Evolutionary conservation across 2,888 invertebrate species (phyloP).

Genomic region (Monoplex corrugatus): DNA sequence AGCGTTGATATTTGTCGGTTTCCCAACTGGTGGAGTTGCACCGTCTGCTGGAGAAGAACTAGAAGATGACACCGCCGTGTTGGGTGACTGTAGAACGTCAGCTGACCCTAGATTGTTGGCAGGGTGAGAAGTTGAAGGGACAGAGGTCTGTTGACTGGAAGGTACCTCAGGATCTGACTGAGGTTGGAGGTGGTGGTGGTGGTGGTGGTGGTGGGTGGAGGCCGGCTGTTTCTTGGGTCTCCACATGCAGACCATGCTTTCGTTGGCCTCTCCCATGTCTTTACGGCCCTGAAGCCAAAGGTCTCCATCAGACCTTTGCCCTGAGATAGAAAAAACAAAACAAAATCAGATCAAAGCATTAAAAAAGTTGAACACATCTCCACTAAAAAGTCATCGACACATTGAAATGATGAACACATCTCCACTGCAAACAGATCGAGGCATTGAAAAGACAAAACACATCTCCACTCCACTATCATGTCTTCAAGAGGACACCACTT

Average conservation of each 20-base stretch:
- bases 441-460: no score
- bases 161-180: constrained; percentile 5
- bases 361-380: no score
- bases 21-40: neutral
- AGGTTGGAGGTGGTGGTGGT: neutral
- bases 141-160: no score
- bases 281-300: constrained; percentile 69
- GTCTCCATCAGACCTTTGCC: constrained; percentile 73
- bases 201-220: neutral
- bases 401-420: no score
- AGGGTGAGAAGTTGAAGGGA: neutral
- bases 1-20: neutral
- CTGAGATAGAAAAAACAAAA: no score
- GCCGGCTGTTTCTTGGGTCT: constrained; percentile 63
- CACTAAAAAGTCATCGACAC: no score
- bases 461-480: no score
- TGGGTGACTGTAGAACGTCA: neutral
- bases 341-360: no score
- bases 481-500: no score
- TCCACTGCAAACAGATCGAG: no score
- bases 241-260: constrained; percentile 74
- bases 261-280: constrained; percentile 71
- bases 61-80: neutral
- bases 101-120: neutral
- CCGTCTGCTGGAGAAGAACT: neutral